Percentiles rank a stretch among this genome's conserved stretches.
phyloP scores from a whole-genome alignment of 2,113 vertebrate genomes.

The Semnornis frantzii region DNA sequence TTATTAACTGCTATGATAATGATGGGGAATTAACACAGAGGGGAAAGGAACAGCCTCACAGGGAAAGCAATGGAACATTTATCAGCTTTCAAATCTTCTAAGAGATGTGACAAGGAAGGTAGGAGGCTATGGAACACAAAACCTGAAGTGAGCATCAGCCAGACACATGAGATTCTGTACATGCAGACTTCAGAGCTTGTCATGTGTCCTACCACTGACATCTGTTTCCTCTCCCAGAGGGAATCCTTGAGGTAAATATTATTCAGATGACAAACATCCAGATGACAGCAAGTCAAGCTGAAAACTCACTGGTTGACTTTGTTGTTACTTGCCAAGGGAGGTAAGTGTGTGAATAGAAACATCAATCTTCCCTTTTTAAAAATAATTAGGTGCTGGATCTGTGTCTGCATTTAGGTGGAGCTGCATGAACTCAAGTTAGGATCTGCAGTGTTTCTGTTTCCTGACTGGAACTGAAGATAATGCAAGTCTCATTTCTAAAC shows the following conservation, averaged over 20 bases:
- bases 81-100: constrained; percentile 9
- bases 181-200: not conserved
- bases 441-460: not conserved
- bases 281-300: constrained; percentile 69
- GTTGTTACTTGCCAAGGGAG: constrained; percentile 88
- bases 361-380: not conserved
- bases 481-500: constrained; percentile 8
- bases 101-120: not conserved
- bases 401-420: not conserved
- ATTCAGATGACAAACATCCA: constrained; percentile 77
- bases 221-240: constrained; percentile 77
- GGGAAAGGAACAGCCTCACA: not conserved
- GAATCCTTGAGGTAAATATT: constrained; percentile 76
- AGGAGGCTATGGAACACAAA: constrained; percentile 1
- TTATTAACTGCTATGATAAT: not conserved
- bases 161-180: constrained; percentile 4
- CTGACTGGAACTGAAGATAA: constrained; percentile 13
- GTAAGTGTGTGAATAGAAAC: constrained; percentile 74
- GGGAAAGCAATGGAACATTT: not conserved
- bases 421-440: not conserved
- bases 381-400: constrained; percentile 11
- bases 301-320: constrained; percentile 84
- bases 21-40: not conserved
- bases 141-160: constrained; percentile 12
- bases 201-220: not conserved